Evolutionary conservation across 2,888 invertebrate genomes (phyloP).

Genomic region (Tiliacea aurago): DNA sequence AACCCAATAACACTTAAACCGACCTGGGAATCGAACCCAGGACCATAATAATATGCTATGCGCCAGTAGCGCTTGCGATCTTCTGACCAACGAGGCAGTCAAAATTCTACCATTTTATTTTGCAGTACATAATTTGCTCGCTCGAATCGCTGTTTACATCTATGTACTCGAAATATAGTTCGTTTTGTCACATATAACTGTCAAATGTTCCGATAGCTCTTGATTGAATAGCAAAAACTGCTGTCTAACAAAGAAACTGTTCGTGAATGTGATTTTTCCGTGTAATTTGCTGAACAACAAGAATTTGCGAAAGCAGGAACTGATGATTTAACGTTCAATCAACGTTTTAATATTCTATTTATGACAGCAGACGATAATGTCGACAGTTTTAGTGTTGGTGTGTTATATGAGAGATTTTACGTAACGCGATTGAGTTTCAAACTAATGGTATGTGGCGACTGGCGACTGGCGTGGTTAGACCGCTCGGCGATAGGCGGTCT

Average conservation of each 20-base stretch:
- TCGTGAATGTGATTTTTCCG: constrained; percentile 45
- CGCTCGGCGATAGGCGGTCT: constrained; percentile 44
- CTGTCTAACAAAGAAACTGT: constrained; percentile 35
- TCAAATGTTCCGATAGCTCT: constrained; percentile 23
- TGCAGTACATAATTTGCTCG: constrained; percentile 20
- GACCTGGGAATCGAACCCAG: too few relatives aligned
- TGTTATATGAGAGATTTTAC: constrained; percentile 47
- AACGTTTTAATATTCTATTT: constrained; percentile 52
- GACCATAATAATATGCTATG: too few relatives aligned
- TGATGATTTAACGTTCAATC: constrained; percentile 42
- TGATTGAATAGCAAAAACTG: constrained; percentile 43
- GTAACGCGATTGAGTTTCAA: constrained; percentile 38
- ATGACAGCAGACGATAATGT: constrained; percentile 31
- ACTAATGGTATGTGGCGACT: constrained; percentile 42
- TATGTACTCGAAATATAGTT: constrained; percentile 30
- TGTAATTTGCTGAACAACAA: constrained; percentile 47
- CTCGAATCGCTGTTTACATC: constrained; percentile 12
- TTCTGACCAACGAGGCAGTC: constrained; percentile 3
- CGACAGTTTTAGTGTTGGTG: constrained; percentile 37
- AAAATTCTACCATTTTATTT: constrained; percentile 28
- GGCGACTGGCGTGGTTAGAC: constrained; percentile 29
- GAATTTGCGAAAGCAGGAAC: constrained; percentile 58
- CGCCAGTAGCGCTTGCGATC: too few relatives aligned
- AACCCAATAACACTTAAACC: not conserved
- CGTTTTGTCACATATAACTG: constrained; percentile 38